phyloP scores from a whole-genome alignment of 2,888 invertebrate genomes.

The Agrilus mali region DNA sequence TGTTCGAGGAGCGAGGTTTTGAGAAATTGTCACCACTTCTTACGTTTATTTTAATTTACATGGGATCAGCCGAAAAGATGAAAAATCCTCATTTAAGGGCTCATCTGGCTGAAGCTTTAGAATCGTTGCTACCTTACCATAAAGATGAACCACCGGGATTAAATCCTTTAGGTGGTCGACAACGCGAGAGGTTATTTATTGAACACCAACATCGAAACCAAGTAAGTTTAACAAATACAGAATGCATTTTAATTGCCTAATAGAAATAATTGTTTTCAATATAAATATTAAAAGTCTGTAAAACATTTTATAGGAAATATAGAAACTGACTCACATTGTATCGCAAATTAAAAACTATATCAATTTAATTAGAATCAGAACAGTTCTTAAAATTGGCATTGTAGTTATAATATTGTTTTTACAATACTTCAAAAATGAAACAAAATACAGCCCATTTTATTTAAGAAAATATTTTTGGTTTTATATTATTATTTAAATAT shows the following conservation, averaged over 20 bases:
- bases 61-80: slow-evolving; percentile 65
- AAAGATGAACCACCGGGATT: slow-evolving; percentile 40
- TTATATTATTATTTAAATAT: too few relatives aligned
- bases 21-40: slow-evolving; percentile 55
- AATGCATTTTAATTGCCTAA: background rate
- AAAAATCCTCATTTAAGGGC: slow-evolving; percentile 90
- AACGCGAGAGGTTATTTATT: slow-evolving; percentile 62
- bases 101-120: slow-evolving; percentile 77
- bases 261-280: too few relatives aligned
- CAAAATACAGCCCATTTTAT: too few relatives aligned
- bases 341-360: too few relatives aligned
- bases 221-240: slow-evolving; percentile 29
- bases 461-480: too few relatives aligned
- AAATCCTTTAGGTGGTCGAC: slow-evolving; percentile 39
- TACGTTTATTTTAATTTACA: slow-evolving; percentile 70
- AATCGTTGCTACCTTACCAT: slow-evolving; percentile 66
- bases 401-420: too few relatives aligned
- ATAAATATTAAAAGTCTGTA: too few relatives aligned
- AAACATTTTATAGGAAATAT: too few relatives aligned
- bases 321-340: too few relatives aligned
- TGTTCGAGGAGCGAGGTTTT: slow-evolving; percentile 53
- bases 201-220: slow-evolving; percentile 61
- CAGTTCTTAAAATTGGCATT: too few relatives aligned
- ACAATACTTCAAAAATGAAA: too few relatives aligned
- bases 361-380: too few relatives aligned